These are phyloP conservation scores for Fistularia commersonii DNA, from an alignment of 2,797 vertebrate genomes.

Conservation along the genomic window DNA sequence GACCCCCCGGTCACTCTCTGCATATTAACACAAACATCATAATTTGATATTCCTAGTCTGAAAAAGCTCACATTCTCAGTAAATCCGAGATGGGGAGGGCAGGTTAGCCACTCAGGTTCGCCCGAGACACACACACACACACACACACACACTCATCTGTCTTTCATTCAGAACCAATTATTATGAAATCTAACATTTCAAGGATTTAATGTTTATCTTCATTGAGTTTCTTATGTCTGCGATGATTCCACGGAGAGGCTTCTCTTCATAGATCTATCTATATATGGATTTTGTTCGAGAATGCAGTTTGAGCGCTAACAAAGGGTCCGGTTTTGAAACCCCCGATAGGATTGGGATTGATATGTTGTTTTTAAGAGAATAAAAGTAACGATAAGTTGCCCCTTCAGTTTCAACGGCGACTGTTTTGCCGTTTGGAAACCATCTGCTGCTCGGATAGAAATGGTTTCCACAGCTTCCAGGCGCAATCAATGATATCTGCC, in stretches of 20 bases:
- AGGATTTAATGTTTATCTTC: slow-evolving; percentile 17
- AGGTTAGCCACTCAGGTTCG: no score
- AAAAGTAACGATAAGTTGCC: slow-evolving; percentile 44
- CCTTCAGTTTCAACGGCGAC: slow-evolving; percentile 40
- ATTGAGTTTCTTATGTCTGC: slow-evolving; percentile 8
- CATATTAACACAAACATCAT: no score
- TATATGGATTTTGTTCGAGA: slow-evolving; percentile 31
- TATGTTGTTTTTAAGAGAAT: slow-evolving; percentile 32
- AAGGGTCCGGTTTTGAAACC: slow-evolving; percentile 16
- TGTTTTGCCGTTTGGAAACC: slow-evolving; percentile 11
- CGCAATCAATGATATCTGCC: slow-evolving; percentile 61
- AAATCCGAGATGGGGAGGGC: no score
- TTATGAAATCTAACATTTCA: no score
- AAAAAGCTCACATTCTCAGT: no score
- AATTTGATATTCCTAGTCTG: no score
- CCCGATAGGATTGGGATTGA: slow-evolving; percentile 35
- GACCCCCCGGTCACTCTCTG: no score
- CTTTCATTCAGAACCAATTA: no score
- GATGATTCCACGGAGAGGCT: background rate
- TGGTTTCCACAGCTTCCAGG: slow-evolving; percentile 42
- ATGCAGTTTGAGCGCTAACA: slow-evolving; percentile 22
- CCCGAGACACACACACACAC: no score
- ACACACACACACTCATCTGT: no score
- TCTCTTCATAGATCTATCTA: background rate
- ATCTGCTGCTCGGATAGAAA: slow-evolving; percentile 30